phyloP scores from a whole-genome alignment of 2,888 invertebrate genomes.

The Steromphala cineraria region DNA sequence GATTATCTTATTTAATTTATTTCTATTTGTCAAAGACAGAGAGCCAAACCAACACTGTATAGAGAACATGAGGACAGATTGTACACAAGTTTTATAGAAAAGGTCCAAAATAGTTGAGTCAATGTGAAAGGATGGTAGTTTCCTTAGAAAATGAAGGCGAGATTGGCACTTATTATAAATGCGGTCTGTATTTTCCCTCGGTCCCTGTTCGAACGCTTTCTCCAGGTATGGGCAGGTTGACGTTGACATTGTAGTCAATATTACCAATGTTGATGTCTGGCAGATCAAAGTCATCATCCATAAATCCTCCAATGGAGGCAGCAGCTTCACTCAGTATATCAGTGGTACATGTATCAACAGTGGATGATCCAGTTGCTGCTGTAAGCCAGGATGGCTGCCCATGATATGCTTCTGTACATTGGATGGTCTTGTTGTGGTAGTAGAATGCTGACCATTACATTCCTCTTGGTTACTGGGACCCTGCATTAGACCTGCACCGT shows the following conservation, averaged over 20 bases:
- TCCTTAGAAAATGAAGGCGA: no score
- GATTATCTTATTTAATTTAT: no score
- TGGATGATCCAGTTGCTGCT: not conserved
- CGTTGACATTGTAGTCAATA: not conserved
- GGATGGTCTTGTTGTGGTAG: not conserved
- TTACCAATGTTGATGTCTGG: not conserved
- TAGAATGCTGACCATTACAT: not conserved
- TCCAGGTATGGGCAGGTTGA: not conserved
- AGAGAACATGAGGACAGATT: no score
- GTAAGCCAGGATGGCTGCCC: not conserved
- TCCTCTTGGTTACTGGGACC: no score
- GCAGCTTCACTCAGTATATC: not conserved
- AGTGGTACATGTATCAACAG: not conserved
- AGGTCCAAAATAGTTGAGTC: no score
- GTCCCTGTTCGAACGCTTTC: not conserved
- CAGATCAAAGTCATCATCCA: not conserved
- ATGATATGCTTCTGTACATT: not conserved
- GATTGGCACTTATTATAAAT: no score
- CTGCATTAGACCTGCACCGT: not conserved
- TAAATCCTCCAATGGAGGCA: not conserved
- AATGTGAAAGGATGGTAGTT: no score
- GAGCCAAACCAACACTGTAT: no score
- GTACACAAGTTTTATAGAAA: no score
- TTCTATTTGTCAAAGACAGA: no score
- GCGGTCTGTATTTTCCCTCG: no score